Evolutionary conservation across 2,888 invertebrate genomes (phyloP), one percentile per base, ranked within the genome.

Genomic region (Drosophila fulvimacula): DNA sequence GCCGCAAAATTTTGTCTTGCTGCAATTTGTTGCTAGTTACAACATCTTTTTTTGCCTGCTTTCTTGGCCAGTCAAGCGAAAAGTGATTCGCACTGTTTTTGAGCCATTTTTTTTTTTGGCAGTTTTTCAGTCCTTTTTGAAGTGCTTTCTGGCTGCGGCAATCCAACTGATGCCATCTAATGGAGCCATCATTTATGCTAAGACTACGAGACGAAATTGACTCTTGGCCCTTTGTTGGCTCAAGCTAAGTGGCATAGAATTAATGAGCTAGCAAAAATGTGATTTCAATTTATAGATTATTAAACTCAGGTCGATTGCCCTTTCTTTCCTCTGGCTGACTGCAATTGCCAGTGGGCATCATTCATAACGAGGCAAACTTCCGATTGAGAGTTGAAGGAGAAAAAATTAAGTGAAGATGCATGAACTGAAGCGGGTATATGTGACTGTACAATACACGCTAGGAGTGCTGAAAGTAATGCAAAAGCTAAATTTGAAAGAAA

Each of bases 281-380:
- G 83, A 84, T 83, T 84, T 81, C 83, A 85, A 80, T 83, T 85
- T 85, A 61, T 57, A 78, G 83, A 85, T 84, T 81, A 76, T 80
- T 69, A 66, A 60, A 65, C 60, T 71, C 58, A 53, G 44, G n/a
- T 32, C 27, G 51, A 48, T 41, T 63, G 46, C 0, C 34, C 6
- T 32, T 30, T 15, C 34, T 21, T 19, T 15, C 30, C 21, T 1
- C 9, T 10, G 34, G 19, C 34, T n/a, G 34, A 39, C 65, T 65
- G 58, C 68, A 69, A 66, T 73, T 71, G 81, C 69, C 81, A 74
- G 69, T 76, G 77, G 82, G 85, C 80, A 85, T 82, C 78, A 83
- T 84, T 83, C 73, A 84, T 81, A 73, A 72, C 60, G 64, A 65
- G 49, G 49, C 32, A 11, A 21, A 27, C n/a, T 44, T 44, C 19